Evolutionary conservation across 2,888 invertebrate species (phyloP).

Genomic region (Reticulitermes lucifugus): DNA sequence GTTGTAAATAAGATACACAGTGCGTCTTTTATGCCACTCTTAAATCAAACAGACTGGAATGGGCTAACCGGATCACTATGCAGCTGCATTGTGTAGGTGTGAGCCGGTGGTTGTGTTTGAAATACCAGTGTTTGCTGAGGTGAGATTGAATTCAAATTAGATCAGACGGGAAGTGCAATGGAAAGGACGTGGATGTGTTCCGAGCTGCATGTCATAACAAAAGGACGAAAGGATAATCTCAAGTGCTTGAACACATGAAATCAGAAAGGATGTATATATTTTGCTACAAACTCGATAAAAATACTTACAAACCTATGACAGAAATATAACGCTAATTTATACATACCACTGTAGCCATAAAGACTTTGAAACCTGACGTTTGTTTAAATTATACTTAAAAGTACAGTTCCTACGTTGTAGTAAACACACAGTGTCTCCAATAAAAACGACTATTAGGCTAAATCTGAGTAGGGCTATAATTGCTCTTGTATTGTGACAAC

Average conservation of each 20-base stretch:
- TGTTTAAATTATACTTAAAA: too few species aligned
- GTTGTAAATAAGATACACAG: too few species aligned
- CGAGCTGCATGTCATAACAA: not conserved
- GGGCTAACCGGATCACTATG: not conserved
- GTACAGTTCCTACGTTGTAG: too few species aligned
- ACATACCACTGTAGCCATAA: too few species aligned
- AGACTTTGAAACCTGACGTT: too few species aligned
- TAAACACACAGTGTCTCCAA: too few species aligned
- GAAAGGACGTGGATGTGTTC: not conserved
- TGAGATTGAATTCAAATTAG: conserved; percentile 6
- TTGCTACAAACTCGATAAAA: too few species aligned
- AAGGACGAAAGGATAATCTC: not conserved
- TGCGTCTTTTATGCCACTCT: not conserved
- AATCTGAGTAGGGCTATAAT: too few species aligned
- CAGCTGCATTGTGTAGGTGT: not conserved
- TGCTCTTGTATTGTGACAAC: too few species aligned
- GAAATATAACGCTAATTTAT: too few species aligned
- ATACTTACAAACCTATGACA: too few species aligned
- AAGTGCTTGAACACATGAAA: not conserved
- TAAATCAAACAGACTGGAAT: not conserved
- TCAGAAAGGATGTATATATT: not conserved
- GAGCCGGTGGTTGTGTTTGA: not conserved
- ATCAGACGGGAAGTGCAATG: not conserved
- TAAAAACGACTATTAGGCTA: too few species aligned
- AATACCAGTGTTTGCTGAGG: not conserved